These are phyloP conservation scores for Malurus melanocephalus DNA, from an alignment of 2,113 vertebrate genomes.

Conservation along the genomic window DNA sequence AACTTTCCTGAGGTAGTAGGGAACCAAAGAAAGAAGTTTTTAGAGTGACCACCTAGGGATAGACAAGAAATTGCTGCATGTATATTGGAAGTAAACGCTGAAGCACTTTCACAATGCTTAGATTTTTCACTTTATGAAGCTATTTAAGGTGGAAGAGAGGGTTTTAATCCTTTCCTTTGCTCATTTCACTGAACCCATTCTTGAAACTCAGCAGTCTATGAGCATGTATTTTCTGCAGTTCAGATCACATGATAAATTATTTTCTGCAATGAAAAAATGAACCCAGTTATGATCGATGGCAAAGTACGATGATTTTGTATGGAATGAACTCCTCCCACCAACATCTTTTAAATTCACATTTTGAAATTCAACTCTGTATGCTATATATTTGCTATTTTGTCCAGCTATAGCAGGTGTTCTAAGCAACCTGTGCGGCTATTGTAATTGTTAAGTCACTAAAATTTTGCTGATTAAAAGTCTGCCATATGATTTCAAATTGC, in stretches of 20 bases:
- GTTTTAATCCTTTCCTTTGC: neutral
- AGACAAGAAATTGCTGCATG: neutral
- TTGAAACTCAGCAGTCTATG: neutral
- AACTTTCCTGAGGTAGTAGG: neutral
- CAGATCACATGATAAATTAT: neutral
- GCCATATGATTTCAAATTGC: slow-evolving; percentile 59
- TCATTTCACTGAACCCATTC: neutral
- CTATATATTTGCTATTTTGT: slow-evolving; percentile 46
- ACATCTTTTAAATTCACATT: slow-evolving; percentile 1
- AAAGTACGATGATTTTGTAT: slow-evolving; percentile 21
- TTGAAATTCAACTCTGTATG: slow-evolving; percentile 49
- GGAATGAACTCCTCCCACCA: neutral
- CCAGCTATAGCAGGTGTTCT: slow-evolving; percentile 24
- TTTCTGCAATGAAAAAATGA: slow-evolving; percentile 17
- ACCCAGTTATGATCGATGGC: slow-evolving; percentile 22
- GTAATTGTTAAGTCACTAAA: slow-evolving; percentile 45
- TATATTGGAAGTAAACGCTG: neutral
- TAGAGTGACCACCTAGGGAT: neutral
- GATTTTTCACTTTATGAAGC: neutral
- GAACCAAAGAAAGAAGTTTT: neutral
- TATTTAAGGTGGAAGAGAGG: neutral
- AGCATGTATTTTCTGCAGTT: neutral
- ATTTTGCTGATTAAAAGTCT: slow-evolving; percentile 61
- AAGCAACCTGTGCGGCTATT: slow-evolving; percentile 40
- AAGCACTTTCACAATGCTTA: neutral